Base-by-base conservation (phyloP, 2,113 vertebrate genomes). In the Poeciliopsis occidentalis region DNA sequence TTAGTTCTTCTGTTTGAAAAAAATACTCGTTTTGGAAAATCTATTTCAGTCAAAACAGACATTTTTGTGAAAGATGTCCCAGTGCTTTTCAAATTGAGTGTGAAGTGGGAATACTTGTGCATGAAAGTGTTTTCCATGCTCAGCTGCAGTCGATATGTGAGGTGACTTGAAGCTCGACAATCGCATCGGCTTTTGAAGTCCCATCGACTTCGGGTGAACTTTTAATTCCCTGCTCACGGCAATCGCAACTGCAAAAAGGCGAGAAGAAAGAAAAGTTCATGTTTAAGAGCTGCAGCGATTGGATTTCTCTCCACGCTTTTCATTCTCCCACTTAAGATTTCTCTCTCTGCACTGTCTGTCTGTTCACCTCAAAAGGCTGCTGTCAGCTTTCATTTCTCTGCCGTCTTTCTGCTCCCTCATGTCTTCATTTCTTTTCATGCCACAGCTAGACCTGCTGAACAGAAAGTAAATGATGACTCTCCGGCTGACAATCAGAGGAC, bases 151-250 rank as follows among this genome's bases (percentile, higher is more conserved):
- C 67, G 64, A 73, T 24, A 11, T 57, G 30, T 26, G 60, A 65
- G 63, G 64, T 29, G 75, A 54, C 69, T 85, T 39, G 11, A 72
- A 76, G 65, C 67, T 72, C 8, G 3, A 76, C 65, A 73, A 78
- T 73, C 57, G 4, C 37, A 79, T 82, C 64, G 44, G 73, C 66
- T 73, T 85, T 86, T 90, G 76, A 88, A 86, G 84, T 88, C 67
- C 29, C 71, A 54, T 76, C 64, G 66, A 76, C 67, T 83, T 67
- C 60, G 72, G 72, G 79, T 70, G 60, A 81, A 85, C 73, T 64
- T 69, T 12, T 54, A 73, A 80, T 69, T 84, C 61, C 67, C 64
- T 31, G 74, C 78, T 71, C 67, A 69, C 2, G 17, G 76, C 78
- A 27, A 63, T 75, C 67, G 75, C 39, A 12, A 22, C 12, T 60